A percentile compares a stretch with the other conserved stretches of the same genome.
Conservation (phyloP, 2,888 invertebrate species). For the Amaurobius ferox region DNA sequence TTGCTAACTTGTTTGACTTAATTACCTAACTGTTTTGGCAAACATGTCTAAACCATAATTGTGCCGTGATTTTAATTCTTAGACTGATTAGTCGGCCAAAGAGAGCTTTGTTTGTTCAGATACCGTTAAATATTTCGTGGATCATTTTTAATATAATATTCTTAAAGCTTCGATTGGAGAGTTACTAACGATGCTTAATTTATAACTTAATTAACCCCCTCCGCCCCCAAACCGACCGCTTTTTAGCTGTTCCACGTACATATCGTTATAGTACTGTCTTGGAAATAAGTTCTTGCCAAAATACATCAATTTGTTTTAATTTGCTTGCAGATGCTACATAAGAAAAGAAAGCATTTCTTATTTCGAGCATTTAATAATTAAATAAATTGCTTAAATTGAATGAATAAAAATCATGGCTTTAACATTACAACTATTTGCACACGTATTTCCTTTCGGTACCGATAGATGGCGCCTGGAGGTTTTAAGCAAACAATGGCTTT, state of each 20-base stretch:
- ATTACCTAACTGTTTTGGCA: conserved; percentile 59
- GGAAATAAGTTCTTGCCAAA: conserved; percentile 13
- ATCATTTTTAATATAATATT: conserved; percentile 30
- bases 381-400: conserved; percentile 44
- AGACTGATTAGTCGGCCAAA: conserved; percentile 39
- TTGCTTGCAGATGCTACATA: conserved; percentile 20
- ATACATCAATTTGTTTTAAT: conserved; percentile 22
- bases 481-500: conserved; percentile 25
- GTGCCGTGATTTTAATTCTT: conserved; percentile 66
- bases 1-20: conserved; percentile 58
- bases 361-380: conserved; percentile 27
- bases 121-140: not conserved
- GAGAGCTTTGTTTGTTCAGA: conserved; percentile 39
- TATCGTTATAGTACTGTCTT: conserved; percentile 1
- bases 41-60: conserved; percentile 51
- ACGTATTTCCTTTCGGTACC: conserved; percentile 30
- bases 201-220: conserved; percentile 62
- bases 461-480: conserved; percentile 48
- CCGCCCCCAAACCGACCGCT: not conserved
- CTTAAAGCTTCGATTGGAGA: not conserved
- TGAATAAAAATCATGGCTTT: not conserved
- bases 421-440: conserved; percentile 2
- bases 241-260: not conserved
- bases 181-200: conserved; percentile 53
- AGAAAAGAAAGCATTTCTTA: conserved; percentile 30